phyloP scores from a whole-genome alignment of 1,140 invertebrate species.

The Pogonognathellus flavescens region DNA sequence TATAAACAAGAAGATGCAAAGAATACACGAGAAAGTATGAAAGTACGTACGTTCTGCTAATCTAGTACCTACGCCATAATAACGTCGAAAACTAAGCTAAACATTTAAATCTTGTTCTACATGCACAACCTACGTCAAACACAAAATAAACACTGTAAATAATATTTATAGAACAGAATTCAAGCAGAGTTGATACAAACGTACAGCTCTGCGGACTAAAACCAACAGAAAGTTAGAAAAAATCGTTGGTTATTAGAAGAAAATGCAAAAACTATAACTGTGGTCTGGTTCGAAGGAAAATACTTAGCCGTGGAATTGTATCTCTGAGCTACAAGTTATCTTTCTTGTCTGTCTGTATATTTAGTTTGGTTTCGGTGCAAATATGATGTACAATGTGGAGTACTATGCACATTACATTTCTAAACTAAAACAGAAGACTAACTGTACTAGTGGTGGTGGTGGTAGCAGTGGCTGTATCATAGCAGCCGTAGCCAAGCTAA shows the following conservation, averaged over 20 bases:
- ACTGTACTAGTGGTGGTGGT: too few species aligned
- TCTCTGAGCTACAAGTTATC: not conserved
- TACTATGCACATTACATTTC: not conserved
- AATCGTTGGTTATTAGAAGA: too few species aligned
- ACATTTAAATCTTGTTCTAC: conserved; percentile 7
- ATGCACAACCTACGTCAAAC: conserved; percentile 35
- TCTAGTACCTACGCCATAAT: too few species aligned
- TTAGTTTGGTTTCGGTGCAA: not conserved
- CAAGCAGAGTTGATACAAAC: not conserved
- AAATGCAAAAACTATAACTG: not conserved
- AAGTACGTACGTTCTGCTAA: too few species aligned
- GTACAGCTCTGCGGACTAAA: not conserved
- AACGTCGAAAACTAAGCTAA: not conserved
- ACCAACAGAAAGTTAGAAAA: too few species aligned
- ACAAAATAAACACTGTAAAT: conserved; percentile 34
- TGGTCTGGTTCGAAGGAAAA: not conserved
- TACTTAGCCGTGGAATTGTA: not conserved
- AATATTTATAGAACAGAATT: conserved; percentile 16
- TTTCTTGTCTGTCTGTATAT: conserved; percentile 15
- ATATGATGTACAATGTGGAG: not conserved
- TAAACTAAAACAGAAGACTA: not conserved
- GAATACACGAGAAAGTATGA: too few species aligned
- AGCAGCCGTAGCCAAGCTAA: not conserved
- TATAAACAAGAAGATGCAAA: too few species aligned
- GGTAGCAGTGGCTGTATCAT: not conserved